phyloP scores from a whole-genome alignment of 2,888 invertebrate species.

The Tenthredo notha region DNA sequence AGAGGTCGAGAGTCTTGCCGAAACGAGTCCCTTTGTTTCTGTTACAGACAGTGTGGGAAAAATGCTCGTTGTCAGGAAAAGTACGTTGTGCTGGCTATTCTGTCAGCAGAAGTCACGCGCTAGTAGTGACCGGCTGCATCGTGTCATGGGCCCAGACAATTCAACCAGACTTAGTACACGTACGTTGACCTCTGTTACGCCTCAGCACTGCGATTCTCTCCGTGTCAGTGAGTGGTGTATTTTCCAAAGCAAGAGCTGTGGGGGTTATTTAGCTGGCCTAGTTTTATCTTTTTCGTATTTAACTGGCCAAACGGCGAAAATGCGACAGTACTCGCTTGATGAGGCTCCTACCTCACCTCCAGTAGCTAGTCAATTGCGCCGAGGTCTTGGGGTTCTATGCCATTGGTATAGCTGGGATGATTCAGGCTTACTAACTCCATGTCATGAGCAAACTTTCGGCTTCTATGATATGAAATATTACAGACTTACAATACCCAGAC shows the following conservation, averaged over 20 bases:
- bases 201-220: slow-evolving; percentile 4
- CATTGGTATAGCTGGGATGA: slow-evolving; percentile 20
- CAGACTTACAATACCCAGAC: slow-evolving; percentile 8
- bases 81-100: slow-evolving; percentile 27
- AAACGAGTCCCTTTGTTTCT: slow-evolving; percentile 16
- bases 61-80: slow-evolving; percentile 15
- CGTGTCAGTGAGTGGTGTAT: not conserved
- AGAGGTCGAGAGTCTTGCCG: slow-evolving; percentile 1
- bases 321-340: slow-evolving; percentile 22
- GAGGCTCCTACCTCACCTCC: slow-evolving; percentile 19
- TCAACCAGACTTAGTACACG: not conserved
- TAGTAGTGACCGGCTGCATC: not conserved
- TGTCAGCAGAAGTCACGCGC: slow-evolving; percentile 8
- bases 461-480: slow-evolving; percentile 32
- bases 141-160: slow-evolving; percentile 11
- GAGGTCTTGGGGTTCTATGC: slow-evolving; percentile 17
- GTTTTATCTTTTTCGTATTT: slow-evolving; percentile 13
- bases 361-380: not conserved
- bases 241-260: not conserved
- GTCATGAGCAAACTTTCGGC: not conserved
- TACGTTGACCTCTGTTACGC: not conserved
- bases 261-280: slow-evolving; percentile 11
- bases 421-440: not conserved
- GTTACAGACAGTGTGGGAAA: slow-evolving; percentile 16
- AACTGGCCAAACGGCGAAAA: not conserved